A percentile compares a stretch with the other conserved stretches of the same genome.
These are phyloP conservation scores for Cassiopea xamachana DNA, from an alignment of 30 jellyfish, hydroid and myxozoan species.

Conservation along the genomic window DNA sequence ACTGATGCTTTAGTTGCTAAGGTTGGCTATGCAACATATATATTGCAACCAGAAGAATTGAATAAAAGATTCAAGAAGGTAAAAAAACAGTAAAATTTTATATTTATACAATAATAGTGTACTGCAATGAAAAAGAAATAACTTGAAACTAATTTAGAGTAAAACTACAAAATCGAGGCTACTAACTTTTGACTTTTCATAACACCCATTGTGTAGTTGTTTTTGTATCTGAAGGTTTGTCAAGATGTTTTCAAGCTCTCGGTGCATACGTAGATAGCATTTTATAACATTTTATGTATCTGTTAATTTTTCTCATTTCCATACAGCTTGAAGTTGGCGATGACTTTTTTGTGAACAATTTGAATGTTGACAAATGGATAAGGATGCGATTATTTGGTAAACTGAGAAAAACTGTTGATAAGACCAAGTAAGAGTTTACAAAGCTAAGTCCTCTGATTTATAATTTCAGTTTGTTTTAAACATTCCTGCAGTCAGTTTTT, in stretches of 20 bases:
- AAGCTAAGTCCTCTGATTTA: too few relatives aligned
- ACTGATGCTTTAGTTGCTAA: slow-evolving; percentile 96
- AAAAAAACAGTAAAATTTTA: neutral
- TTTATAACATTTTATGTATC: too few relatives aligned
- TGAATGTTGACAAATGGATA: slow-evolving; percentile 94
- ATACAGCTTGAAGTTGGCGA: slow-evolving; percentile 78
- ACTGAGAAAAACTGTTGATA: slow-evolving; percentile 96
- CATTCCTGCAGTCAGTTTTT: too few relatives aligned
- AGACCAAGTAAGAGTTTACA: slow-evolving; percentile 78
- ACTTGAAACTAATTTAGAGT: too few relatives aligned
- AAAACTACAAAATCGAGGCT: too few relatives aligned
- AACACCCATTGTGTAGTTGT: too few relatives aligned
- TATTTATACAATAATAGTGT: neutral
- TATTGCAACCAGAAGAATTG: slow-evolving; percentile 83
- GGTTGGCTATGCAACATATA: slow-evolving; percentile 97
- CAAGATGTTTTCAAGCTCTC: too few relatives aligned
- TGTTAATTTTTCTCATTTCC: neutral
- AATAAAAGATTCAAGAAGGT: slow-evolving; percentile 90
- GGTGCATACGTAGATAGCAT: too few relatives aligned
- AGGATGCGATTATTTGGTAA: slow-evolving; percentile 89
- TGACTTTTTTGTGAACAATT: slow-evolving; percentile 80
- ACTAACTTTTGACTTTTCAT: too few relatives aligned
- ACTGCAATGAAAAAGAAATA: too few relatives aligned
- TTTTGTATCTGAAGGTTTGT: too few relatives aligned
- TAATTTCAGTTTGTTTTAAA: neutral